phyloP scores from a whole-genome alignment of 2,888 invertebrate genomes.

The Pimpla rufipes region DNA sequence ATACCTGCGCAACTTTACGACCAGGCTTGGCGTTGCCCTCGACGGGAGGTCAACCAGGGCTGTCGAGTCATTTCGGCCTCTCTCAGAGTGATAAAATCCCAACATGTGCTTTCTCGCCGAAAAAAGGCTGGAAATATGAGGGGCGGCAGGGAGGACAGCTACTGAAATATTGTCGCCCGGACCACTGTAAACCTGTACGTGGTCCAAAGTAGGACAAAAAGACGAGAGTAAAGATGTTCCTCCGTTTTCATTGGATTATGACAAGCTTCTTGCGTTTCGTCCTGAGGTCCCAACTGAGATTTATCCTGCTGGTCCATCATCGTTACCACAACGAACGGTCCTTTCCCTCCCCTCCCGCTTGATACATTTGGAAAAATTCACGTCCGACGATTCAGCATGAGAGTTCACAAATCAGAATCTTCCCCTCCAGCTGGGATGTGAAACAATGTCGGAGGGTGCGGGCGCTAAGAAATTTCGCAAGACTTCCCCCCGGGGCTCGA shows the following conservation, averaged over 20 bases:
- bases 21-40: not conserved
- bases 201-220: not conserved
- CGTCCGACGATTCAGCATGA: too few relatives aligned
- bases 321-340: too few relatives aligned
- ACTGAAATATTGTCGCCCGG: not conserved
- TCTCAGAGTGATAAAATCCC: not conserved
- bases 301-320: too few relatives aligned
- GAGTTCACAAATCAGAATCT: too few relatives aligned
- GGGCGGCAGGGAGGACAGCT: too few relatives aligned
- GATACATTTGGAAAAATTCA: too few relatives aligned
- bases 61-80: constrained; percentile 10
- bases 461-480: not conserved
- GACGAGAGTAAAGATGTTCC: not conserved
- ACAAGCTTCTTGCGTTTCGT: too few relatives aligned
- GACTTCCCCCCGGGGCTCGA: not conserved
- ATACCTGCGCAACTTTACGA: constrained; percentile 9
- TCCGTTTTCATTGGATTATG: not conserved
- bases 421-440: too few relatives aligned
- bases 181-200: not conserved
- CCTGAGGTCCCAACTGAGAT: too few relatives aligned
- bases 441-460: not conserved
- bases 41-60: not conserved
- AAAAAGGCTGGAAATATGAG: not conserved
- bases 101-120: not conserved
- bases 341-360: too few relatives aligned